These are phyloP conservation scores for Gnathonemus echidnorhynchus DNA, from an alignment of 2,113 vertebrate genomes.

Conservation along the genomic window DNA sequence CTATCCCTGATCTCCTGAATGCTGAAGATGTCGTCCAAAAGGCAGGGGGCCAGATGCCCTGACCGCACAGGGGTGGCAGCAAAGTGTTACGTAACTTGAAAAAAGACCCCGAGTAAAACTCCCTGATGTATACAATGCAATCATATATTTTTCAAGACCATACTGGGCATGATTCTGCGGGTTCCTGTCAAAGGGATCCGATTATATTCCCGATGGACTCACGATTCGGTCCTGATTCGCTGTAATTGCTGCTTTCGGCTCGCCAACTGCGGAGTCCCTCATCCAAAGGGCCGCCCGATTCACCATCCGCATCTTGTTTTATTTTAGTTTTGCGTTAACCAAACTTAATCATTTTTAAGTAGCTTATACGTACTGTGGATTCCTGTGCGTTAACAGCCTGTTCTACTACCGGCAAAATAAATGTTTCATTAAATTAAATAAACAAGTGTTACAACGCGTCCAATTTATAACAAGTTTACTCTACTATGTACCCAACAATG, in stretches of 20 bases:
- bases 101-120: not conserved
- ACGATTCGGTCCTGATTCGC: conserved; percentile 57
- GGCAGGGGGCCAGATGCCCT: conserved; percentile 33
- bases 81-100: not conserved
- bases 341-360: not conserved
- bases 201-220: conserved; percentile 44
- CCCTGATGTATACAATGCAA: not conserved
- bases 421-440: not conserved
- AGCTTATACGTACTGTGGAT: not conserved
- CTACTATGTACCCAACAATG: not conserved
- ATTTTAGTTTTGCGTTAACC: not conserved
- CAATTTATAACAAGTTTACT: not conserved
- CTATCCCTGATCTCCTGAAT: conserved; percentile 32
- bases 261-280: not conserved
- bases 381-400: not conserved
- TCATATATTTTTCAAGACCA: conserved; percentile 45
- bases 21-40: conserved; percentile 34
- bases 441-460: not conserved
- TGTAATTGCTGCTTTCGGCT: not conserved
- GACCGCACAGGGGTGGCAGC: not conserved
- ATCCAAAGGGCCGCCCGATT: not conserved
- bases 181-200: conserved; percentile 52
- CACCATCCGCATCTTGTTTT: not conserved
- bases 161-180: conserved; percentile 52
- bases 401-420: not conserved